These are phyloP conservation scores for Microctonus brassicae DNA, from an alignment of 2,888 invertebrate species.

Conservation along the genomic window DNA sequence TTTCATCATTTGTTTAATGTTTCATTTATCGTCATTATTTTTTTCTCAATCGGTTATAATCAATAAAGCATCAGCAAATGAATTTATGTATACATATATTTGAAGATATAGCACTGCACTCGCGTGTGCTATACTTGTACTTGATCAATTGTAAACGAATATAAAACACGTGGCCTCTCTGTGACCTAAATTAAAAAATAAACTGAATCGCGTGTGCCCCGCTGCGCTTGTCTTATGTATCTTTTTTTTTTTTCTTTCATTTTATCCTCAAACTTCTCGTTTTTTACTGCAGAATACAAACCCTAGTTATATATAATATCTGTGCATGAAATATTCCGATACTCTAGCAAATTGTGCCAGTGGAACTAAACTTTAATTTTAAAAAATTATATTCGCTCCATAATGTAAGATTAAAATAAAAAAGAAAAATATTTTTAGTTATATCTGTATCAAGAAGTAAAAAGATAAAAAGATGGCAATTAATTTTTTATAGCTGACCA, in stretches of 20 bases:
- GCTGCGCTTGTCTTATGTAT: not conserved
- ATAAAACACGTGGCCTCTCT: conserved; percentile 6
- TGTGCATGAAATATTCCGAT: not conserved
- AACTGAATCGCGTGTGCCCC: conserved; percentile 12
- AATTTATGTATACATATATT: not conserved
- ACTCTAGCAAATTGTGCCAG: not conserved
- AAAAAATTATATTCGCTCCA: too few species aligned
- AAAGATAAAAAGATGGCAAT: not conserved
- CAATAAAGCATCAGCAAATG: conserved; percentile 2
- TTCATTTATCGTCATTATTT: not conserved
- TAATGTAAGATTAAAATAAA: not conserved
- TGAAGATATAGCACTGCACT: too few species aligned
- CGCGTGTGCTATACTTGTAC: not conserved
- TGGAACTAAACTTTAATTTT: not conserved
- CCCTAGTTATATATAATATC: not conserved
- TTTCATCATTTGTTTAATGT: not conserved
- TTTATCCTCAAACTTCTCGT: not conserved
- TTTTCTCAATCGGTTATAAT: not conserved
- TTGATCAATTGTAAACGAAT: conserved; percentile 17
- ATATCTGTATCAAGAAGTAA: not conserved
- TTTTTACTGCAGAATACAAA: not conserved
- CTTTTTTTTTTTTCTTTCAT: conserved; percentile 2
- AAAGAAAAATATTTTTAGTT: not conserved
- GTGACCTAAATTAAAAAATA: conserved; percentile 21
- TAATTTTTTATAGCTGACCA: not conserved